Conservation (phyloP, 2,797 vertebrate genomes). For the Geotrypetes seraphini region DNA sequence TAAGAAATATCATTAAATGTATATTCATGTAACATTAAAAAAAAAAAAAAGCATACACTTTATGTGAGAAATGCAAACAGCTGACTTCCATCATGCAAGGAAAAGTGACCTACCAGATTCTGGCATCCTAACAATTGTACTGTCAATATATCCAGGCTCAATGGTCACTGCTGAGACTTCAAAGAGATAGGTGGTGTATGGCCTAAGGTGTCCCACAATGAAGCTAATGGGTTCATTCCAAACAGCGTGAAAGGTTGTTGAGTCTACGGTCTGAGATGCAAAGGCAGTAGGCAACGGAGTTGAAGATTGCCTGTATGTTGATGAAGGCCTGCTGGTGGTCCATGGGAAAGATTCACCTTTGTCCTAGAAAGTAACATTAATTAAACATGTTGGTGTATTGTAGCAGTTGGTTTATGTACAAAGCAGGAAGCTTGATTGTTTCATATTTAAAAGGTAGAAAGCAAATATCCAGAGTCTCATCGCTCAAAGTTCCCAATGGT, state of each 20-base stretch:
- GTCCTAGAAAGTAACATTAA: slow-evolving; percentile 56
- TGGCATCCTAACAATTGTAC: slow-evolving; percentile 84
- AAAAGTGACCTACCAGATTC: slow-evolving; percentile 76
- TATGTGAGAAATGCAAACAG: no score
- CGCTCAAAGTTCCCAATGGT: no score
- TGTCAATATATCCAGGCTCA: slow-evolving; percentile 87
- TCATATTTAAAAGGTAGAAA: no score
- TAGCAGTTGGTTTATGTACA: no score
- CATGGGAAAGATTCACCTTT: slow-evolving; percentile 85
- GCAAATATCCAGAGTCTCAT: no score
- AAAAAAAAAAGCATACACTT: no score
- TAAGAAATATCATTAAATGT: no score
- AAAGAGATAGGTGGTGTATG: slow-evolving; percentile 88
- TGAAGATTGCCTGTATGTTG: slow-evolving; percentile 48
- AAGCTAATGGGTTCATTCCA: slow-evolving; percentile 88
- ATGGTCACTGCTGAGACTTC: slow-evolving; percentile 91
- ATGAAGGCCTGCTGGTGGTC: slow-evolving; percentile 72
- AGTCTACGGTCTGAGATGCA: slow-evolving; percentile 42
- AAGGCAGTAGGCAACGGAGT: slow-evolving; percentile 43
- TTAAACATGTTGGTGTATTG: no score
- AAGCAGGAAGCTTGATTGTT: no score
- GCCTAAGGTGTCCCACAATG: slow-evolving; percentile 71
- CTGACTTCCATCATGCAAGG: neutral
- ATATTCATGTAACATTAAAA: no score
- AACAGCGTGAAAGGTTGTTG: slow-evolving; percentile 61